These are phyloP conservation scores for Hydrophis major DNA, from an alignment of 2,797 vertebrate genomes.

Conservation along the genomic window DNA sequence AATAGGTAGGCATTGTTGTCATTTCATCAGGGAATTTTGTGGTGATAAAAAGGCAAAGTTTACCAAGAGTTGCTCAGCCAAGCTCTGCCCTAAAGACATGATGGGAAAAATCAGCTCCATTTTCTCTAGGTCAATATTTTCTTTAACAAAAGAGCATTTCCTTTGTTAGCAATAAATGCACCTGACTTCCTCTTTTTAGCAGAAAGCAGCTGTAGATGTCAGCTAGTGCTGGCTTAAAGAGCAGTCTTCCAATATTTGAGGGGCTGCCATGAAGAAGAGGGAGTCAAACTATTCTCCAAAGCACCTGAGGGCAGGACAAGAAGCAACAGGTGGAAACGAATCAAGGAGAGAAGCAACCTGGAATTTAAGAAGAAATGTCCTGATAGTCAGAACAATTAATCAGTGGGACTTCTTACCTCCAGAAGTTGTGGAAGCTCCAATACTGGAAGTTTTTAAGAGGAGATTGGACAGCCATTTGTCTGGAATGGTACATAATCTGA, in stretches of 20 bases:
- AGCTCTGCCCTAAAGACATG: conserved; percentile 11
- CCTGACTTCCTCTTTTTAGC: conserved; percentile 30
- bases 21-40: not conserved
- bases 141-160: conserved; percentile 26
- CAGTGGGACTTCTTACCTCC: not conserved
- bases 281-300: not conserved
- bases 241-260: not conserved
- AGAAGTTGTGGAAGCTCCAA: not conserved
- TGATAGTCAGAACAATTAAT: not conserved
- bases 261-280: not conserved
- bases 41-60: not conserved
- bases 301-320: not conserved
- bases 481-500: not conserved
- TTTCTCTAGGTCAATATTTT: conserved; percentile 15
- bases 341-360: not conserved
- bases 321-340: not conserved
- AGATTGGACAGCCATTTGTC: not conserved
- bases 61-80: not conserved
- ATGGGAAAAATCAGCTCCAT: not conserved
- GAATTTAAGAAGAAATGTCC: not conserved
- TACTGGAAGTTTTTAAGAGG: not conserved
- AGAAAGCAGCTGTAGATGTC: conserved; percentile 41
- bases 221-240: not conserved
- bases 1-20: not conserved
- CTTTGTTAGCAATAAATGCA: conserved; percentile 2